These are phyloP conservation scores for Steinernema hermaphroditum DNA, from an alignment of 2,888 invertebrate species.

Conservation along the genomic window DNA sequence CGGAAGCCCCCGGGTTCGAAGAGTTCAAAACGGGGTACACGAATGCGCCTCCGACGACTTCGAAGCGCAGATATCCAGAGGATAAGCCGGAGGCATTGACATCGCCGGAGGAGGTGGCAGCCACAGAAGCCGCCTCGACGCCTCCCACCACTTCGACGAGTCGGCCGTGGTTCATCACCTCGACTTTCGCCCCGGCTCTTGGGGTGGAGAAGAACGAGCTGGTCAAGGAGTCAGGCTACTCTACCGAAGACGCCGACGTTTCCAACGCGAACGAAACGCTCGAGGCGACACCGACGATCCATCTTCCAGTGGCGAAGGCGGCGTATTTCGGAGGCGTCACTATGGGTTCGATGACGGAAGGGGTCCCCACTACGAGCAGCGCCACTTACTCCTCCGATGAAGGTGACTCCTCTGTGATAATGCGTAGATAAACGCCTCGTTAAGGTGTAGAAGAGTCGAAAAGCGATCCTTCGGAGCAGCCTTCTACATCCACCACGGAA, in stretches of 20 bases:
- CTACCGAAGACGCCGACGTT: background rate
- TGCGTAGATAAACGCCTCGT: too few relatives aligned
- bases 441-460: too few relatives aligned
- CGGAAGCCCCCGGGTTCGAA: constrained; percentile 12
- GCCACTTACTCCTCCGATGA: too few relatives aligned
- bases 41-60: background rate
- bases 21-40: constrained; percentile 5
- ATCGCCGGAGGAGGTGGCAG: background rate
- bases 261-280: too few relatives aligned
- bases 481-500: too few relatives aligned
- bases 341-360: background rate
- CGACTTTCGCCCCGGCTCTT: constrained; percentile 7
- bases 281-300: too few relatives aligned
- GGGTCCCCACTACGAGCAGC: too few relatives aligned
- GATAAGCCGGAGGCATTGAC: background rate
- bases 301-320: background rate
- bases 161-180: background rate
- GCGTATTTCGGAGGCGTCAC: constrained; percentile 1
- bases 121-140: background rate
- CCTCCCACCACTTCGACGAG: background rate
- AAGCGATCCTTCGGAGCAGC: too few relatives aligned
- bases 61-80: background rate
- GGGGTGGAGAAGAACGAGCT: constrained; percentile 1
- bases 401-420: too few relatives aligned
- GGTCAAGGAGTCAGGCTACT: constrained; percentile 1